These are phyloP conservation scores for Megathymus violae DNA, from an alignment of 1,140 invertebrate genomes.

Conservation along the genomic window DNA sequence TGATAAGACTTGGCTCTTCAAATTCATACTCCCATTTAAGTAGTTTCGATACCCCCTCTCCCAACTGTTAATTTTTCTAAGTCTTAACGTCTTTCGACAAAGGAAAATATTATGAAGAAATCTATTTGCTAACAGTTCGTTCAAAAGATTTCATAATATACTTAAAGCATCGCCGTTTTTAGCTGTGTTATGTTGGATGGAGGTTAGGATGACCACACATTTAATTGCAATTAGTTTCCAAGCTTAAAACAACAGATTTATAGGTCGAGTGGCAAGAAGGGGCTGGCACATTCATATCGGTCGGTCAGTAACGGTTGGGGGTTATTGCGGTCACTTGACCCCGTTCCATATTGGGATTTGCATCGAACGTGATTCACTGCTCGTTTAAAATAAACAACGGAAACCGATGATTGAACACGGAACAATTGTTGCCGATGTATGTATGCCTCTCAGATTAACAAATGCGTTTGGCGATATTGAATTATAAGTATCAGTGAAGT, in stretches of 20 bases:
- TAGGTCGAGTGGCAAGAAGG: constrained; percentile 40
- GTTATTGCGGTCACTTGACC: constrained; percentile 45
- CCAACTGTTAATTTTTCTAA: no score
- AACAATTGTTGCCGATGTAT: constrained; percentile 7
- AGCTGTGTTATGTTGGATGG: no score
- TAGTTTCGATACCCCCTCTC: no score
- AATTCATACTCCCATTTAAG: no score
- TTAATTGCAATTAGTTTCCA: no score
- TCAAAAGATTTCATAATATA: no score
- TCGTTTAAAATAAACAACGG: constrained; percentile 27
- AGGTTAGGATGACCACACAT: no score
- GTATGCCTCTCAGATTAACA: background rate
- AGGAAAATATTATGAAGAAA: no score
- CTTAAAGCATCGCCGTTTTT: no score
- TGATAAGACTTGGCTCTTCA: no score
- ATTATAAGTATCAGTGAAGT: constrained; percentile 16
- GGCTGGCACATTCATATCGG: constrained; percentile 40
- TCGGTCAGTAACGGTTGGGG: constrained; percentile 39
- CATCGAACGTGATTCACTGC: constrained; percentile 34
- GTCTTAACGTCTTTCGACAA: no score
- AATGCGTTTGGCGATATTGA: background rate
- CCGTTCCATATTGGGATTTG: constrained; percentile 30
- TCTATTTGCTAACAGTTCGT: no score
- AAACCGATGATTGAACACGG: constrained; percentile 17
- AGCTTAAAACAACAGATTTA: constrained; percentile 30